phyloP scores from a whole-genome alignment of 2,888 invertebrate genomes.

The Phaedon cochleariae region DNA sequence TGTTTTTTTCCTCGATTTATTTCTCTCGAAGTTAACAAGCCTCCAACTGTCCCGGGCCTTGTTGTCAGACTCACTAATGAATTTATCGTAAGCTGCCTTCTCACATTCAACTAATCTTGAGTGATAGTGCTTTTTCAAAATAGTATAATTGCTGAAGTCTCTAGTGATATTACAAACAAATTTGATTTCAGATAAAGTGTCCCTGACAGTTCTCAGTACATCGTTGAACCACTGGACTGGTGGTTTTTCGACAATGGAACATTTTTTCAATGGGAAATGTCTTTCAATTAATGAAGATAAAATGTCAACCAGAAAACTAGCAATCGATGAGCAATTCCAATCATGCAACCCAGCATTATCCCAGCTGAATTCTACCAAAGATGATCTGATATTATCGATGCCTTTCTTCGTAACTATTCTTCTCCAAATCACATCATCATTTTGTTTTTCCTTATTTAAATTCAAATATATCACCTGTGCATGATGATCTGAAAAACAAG shows the following conservation, averaged over 20 bases:
- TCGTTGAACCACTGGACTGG: not conserved
- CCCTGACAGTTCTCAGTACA: not conserved
- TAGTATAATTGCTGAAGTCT: not conserved
- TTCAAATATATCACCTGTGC: constrained; percentile 1
- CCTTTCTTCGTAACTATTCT: not conserved
- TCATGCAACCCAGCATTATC: not conserved
- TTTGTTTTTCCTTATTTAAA: not conserved
- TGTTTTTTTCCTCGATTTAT: no score
- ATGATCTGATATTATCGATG: not conserved
- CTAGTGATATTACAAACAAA: not conserved
- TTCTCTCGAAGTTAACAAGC: no score
- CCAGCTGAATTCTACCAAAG: not conserved
- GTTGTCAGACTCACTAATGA: not conserved
- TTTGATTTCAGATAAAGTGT: not conserved
- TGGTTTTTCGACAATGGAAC: not conserved
- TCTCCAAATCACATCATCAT: not conserved
- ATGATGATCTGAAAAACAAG: not conserved
- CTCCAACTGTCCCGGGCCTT: not conserved
- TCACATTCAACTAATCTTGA: not conserved
- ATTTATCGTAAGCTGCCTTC: not conserved
- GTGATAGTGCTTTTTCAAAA: not conserved
- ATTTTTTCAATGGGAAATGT: not conserved
- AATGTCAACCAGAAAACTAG: not conserved
- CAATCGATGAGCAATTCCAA: not conserved
- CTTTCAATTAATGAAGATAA: not conserved